These are phyloP conservation scores for Drosophila buzzatii DNA, from an alignment of 2,888 invertebrate genomes.

Conservation along the genomic window DNA sequence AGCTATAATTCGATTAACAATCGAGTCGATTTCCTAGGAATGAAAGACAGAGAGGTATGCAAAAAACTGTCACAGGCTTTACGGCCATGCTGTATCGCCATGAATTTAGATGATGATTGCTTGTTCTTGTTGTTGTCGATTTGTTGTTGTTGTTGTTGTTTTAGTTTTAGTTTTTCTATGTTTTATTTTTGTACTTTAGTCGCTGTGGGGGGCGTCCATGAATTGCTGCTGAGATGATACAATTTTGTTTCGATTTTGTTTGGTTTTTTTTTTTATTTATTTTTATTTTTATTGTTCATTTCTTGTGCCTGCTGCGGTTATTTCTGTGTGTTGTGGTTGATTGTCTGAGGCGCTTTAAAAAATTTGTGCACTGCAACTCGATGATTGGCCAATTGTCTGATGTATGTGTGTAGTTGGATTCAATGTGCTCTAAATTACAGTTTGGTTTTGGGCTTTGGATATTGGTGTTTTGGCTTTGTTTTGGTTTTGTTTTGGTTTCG, in stretches of 20 bases:
- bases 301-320: constrained; percentile 30
- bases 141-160: constrained; percentile 9
- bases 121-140: constrained; percentile 14
- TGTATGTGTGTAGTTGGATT: constrained; percentile 22
- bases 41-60: constrained; percentile 47
- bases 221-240: constrained; percentile 32
- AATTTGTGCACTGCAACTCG: constrained; percentile 32
- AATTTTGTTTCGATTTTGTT: constrained; percentile 15
- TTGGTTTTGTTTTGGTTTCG: neutral
- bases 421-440: constrained; percentile 21
- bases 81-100: constrained; percentile 17
- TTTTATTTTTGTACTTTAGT: constrained; percentile 20
- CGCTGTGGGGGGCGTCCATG: constrained; percentile 28
- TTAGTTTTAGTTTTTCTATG: constrained; percentile 12
- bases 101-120: constrained; percentile 32
- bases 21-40: constrained; percentile 84
- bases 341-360: constrained; percentile 23
- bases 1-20: constrained; percentile 84
- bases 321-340: constrained; percentile 29
- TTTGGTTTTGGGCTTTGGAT: constrained; percentile 10
- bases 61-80: constrained; percentile 33
- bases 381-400: constrained; percentile 57
- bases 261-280: constrained; percentile 13
- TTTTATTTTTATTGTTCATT: constrained; percentile 23
- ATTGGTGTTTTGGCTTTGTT: neutral